These are phyloP conservation scores for Philaethria dido DNA, from an alignment of 2,888 invertebrate species.

Conservation along the genomic window DNA sequence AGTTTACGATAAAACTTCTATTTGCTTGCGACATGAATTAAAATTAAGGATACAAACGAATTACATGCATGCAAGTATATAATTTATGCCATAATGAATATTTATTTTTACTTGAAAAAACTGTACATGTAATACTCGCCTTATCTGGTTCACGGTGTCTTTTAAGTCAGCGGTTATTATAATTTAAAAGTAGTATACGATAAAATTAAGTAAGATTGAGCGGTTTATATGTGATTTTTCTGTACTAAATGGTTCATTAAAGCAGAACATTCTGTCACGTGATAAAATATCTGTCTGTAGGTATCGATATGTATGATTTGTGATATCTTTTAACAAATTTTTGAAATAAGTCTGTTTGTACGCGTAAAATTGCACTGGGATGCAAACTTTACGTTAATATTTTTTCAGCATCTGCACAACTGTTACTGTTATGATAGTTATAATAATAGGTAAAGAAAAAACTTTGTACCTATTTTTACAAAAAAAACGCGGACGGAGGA, in stretches of 20 bases:
- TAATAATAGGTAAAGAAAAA: too few species aligned
- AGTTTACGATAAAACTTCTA: slow-evolving; percentile 22
- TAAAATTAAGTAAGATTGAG: neutral
- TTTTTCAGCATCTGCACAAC: neutral
- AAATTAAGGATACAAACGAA: slow-evolving; percentile 38
- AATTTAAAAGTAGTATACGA: neutral
- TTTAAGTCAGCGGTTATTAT: slow-evolving; percentile 1
- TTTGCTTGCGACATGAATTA: slow-evolving; percentile 25
- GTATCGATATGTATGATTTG: too few species aligned
- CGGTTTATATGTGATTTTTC: neutral
- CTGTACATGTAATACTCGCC: neutral
- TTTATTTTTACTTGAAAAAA: slow-evolving; percentile 29
- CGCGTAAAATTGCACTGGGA: too few species aligned
- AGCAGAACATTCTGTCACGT: neutral
- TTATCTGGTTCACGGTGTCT: slow-evolving; percentile 17
- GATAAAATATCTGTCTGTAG: neutral
- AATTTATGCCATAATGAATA: slow-evolving; percentile 37
- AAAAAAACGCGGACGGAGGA: too few species aligned
- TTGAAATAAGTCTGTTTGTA: too few species aligned
- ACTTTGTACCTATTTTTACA: too few species aligned
- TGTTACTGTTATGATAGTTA: too few species aligned
- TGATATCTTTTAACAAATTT: too few species aligned
- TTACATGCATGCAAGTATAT: slow-evolving; percentile 36
- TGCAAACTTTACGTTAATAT: too few species aligned
- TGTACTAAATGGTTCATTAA: neutral